phyloP scores from a whole-genome alignment of 2,888 invertebrate genomes.

The Trissolcus japonicus region DNA sequence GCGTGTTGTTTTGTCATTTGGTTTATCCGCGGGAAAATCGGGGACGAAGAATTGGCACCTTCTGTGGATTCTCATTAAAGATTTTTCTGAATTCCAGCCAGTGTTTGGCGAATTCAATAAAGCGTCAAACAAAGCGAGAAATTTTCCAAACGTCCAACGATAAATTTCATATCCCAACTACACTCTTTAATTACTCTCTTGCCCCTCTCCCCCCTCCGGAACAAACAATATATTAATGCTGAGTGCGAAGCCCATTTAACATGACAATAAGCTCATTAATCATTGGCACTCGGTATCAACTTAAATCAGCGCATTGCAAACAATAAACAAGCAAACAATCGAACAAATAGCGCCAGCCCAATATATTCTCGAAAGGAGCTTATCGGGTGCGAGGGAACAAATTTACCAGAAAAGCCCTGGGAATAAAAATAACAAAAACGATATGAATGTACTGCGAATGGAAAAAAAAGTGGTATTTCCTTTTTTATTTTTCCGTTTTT shows the following conservation, averaged over 20 bases:
- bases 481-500: too few relatives aligned
- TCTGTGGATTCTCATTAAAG: too few relatives aligned
- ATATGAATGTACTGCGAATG: too few relatives aligned
- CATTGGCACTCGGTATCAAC: conserved; percentile 28
- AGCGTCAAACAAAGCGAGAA: conserved; percentile 24
- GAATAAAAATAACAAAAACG: too few relatives aligned
- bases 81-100: not conserved
- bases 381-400: too few relatives aligned
- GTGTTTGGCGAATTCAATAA: too few relatives aligned
- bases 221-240: conserved; percentile 44
- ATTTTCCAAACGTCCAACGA: conserved; percentile 21
- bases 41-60: too few relatives aligned
- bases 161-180: conserved; percentile 34
- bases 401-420: too few relatives aligned
- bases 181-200: conserved; percentile 29
- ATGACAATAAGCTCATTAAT: conserved; percentile 48
- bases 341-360: conserved; percentile 22
- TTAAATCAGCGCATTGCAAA: conserved; percentile 30
- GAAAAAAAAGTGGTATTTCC: too few relatives aligned
- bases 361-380: not conserved
- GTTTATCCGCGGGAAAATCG: too few relatives aligned
- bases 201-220: not conserved
- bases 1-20: too few relatives aligned
- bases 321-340: conserved; percentile 18
- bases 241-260: conserved; percentile 33